Conservation (phyloP, 2,888 invertebrate species). For the Nymphalis urticae region DNA sequence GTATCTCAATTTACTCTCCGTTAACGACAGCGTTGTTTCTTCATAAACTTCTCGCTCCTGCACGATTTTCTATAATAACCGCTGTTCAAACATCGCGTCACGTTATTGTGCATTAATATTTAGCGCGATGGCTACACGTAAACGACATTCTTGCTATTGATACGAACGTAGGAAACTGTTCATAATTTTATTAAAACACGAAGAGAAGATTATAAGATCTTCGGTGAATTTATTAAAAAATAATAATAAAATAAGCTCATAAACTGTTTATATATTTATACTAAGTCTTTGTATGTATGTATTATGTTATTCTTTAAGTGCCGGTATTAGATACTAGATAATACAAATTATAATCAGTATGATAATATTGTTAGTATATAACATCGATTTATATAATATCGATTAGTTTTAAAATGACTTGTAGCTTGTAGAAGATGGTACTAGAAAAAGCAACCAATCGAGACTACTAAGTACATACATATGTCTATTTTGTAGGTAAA, state of each 20-base stretch:
- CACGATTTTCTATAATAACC: constrained; percentile 12
- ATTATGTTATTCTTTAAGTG: neutral
- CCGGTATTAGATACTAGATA: neutral
- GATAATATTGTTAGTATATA: constrained; percentile 6
- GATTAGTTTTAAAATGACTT: neutral
- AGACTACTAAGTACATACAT: neutral
- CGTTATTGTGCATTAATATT: constrained; percentile 13
- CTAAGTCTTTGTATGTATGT: neutral
- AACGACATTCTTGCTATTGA: constrained; percentile 8
- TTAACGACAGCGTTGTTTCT: constrained; percentile 9
- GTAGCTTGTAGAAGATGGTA: neutral
- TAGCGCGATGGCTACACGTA: neutral
- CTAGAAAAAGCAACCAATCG: neutral
- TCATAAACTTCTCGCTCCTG: constrained; percentile 7
- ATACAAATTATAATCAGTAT: neutral
- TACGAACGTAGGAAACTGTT: neutral
- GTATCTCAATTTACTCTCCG: constrained; percentile 11
- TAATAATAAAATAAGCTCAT: too few species aligned
- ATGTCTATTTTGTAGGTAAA: constrained; percentile 25
- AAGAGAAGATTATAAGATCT: too few species aligned
- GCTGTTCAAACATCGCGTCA: constrained; percentile 14
- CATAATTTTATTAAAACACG: neutral
- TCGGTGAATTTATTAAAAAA: too few species aligned
- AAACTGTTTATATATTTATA: neutral
- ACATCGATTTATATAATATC: constrained; percentile 2